These are phyloP conservation scores for Hydrotaea diabolus DNA, from an alignment of 2,888 invertebrate species.

Conservation along the genomic window DNA sequence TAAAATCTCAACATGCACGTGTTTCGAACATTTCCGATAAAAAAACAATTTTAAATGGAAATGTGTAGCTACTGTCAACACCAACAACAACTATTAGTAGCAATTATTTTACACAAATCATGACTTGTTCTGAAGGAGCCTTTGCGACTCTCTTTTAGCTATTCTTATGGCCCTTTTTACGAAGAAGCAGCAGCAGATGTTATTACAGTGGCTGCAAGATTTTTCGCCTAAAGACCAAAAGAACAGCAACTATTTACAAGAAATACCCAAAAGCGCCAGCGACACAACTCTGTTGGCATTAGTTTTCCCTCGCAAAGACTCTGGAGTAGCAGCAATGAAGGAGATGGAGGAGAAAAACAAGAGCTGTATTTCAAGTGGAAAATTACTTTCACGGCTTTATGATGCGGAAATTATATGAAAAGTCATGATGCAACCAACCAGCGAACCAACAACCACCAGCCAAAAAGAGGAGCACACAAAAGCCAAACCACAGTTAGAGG, in stretches of 20 bases:
- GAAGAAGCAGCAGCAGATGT: conserved; percentile 29
- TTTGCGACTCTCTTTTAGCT: neutral
- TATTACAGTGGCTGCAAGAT: too few species aligned
- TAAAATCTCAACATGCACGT: too few species aligned
- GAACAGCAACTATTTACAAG: neutral
- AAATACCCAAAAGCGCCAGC: conserved; percentile 20
- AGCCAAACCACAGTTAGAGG: conserved; percentile 40
- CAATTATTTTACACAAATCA: conserved; percentile 43
- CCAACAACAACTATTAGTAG: conserved; percentile 1
- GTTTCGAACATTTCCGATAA: too few species aligned
- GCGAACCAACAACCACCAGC: neutral
- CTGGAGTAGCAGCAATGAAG: neutral
- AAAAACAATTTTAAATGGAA: too few species aligned
- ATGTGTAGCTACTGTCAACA: neutral
- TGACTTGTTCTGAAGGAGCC: neutral
- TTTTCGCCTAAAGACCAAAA: neutral
- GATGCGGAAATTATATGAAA: conserved; percentile 80
- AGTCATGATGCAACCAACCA: conserved; percentile 73
- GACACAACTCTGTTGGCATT: conserved; percentile 45
- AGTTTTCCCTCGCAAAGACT: neutral
- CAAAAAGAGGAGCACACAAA: neutral
- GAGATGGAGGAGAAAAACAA: conserved; percentile 43
- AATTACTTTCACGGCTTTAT: conserved; percentile 80
- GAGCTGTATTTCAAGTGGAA: conserved; percentile 78
- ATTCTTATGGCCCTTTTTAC: conserved; percentile 29